A percentile compares a stretch with the other conserved stretches of the same genome.
These are phyloP conservation scores for Torymus tubicola DNA, from an alignment of 2,888 invertebrate species.

Conservation along the genomic window DNA sequence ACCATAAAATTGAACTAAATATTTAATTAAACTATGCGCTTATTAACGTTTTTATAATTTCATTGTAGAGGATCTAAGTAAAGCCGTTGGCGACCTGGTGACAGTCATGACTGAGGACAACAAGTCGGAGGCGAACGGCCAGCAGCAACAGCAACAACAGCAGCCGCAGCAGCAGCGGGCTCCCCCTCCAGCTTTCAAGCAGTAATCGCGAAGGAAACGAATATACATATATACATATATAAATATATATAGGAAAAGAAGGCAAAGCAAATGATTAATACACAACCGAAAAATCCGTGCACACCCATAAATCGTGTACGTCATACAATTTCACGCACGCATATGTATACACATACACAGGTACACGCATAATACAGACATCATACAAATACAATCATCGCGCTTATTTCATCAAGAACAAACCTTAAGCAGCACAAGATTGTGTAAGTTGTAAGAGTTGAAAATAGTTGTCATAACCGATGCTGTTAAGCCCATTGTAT, in stretches of 20 bases:
- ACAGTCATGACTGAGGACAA: slow-evolving; percentile 91
- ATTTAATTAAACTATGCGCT: no score
- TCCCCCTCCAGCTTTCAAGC: slow-evolving; percentile 72
- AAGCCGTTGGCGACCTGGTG: slow-evolving; percentile 92
- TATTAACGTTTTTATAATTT: slow-evolving; percentile 27
- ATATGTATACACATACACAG: slow-evolving; percentile 10
- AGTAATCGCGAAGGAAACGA: slow-evolving; percentile 56
- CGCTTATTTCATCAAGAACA: slow-evolving; percentile 50
- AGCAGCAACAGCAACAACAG: slow-evolving; percentile 56
- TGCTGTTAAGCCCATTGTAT: slow-evolving; percentile 39
- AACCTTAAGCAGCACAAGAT: slow-evolving; percentile 16
- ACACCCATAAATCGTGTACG: no score
- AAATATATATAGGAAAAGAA: slow-evolving; percentile 39
- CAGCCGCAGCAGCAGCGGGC: slow-evolving; percentile 37
- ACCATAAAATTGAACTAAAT: no score
- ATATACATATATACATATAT: slow-evolving; percentile 52
- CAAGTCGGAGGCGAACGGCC: slow-evolving; percentile 68
- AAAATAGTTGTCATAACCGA: slow-evolving; percentile 62
- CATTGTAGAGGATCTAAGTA: slow-evolving; percentile 87
- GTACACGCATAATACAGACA: slow-evolving; percentile 21
- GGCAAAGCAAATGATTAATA: slow-evolving; percentile 15
- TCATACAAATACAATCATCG: slow-evolving; percentile 46
- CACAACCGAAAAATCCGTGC: not conserved
- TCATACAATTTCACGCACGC: not conserved
- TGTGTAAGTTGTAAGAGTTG: slow-evolving; percentile 25